These are phyloP conservation scores for Phalacrocorax brasilianus DNA, from an alignment of 2,113 vertebrate genomes.

Conservation along the genomic window DNA sequence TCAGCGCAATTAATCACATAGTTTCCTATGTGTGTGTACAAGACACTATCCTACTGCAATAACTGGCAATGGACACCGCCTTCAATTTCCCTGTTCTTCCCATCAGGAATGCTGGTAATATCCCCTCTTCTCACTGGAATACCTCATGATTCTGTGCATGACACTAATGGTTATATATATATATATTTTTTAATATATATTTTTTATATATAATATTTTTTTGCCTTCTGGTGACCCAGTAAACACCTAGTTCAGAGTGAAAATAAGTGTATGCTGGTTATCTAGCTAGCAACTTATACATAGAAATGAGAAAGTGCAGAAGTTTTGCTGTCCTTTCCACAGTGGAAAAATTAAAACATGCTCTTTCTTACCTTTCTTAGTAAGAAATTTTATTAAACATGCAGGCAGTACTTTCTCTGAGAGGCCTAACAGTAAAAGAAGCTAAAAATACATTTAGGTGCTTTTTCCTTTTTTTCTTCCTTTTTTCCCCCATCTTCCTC, in stretches of 20 bases:
- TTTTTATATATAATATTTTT: too few species aligned
- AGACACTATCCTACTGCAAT: background rate
- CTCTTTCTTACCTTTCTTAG: background rate
- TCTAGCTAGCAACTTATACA: background rate
- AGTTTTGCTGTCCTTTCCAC: background rate
- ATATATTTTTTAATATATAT: too few species aligned
- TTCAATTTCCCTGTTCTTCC: background rate
- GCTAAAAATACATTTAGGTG: background rate
- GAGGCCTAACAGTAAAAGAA: background rate
- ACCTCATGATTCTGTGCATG: background rate
- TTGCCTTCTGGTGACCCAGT: background rate
- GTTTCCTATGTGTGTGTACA: background rate
- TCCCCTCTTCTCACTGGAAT: background rate
- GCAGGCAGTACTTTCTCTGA: background rate
- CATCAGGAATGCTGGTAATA: background rate
- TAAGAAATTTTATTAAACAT: background rate
- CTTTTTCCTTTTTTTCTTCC: background rate
- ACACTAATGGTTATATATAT: background rate
- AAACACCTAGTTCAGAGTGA: background rate
- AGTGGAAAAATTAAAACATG: background rate
- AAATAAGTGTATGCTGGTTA: background rate
- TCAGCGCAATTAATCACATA: background rate
- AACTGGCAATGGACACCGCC: background rate
- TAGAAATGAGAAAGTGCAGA: background rate
- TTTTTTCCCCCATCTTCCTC: too few species aligned